phyloP scores from a whole-genome alignment of 2,797 vertebrate genomes.

The Diceros bicornis region DNA sequence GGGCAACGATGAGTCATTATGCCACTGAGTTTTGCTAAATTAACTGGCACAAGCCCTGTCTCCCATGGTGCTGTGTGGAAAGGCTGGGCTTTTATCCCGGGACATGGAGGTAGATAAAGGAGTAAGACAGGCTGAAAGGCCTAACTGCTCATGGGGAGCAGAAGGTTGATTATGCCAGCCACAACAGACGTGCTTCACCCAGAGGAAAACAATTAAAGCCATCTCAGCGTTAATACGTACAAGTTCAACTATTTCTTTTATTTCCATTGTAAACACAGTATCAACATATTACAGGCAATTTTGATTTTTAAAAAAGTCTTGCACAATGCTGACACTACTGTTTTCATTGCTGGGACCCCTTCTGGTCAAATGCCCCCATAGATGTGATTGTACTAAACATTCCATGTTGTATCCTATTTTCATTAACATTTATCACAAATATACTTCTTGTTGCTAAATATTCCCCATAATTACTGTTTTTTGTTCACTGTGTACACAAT shows the following conservation, averaged over 20 bases:
- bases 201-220: neutral
- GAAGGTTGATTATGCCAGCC: neutral
- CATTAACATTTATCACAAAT: neutral
- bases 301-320: neutral
- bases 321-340: neutral
- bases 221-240: neutral
- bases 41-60: slow-evolving; percentile 12
- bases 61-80: slow-evolving; percentile 35
- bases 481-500: rapidly evolving
- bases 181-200: neutral
- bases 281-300: neutral
- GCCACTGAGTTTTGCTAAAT: slow-evolving; percentile 54
- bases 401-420: rapidly evolving
- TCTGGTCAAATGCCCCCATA: rapidly evolving
- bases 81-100: slow-evolving; percentile 34
- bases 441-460: neutral
- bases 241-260: neutral
- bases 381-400: rapidly evolving
- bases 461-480: neutral
- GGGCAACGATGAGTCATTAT: slow-evolving; percentile 21
- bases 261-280: neutral
- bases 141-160: neutral
- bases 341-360: neutral
- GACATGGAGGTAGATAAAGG: neutral
- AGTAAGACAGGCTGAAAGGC: neutral